A percentile compares a stretch with the other conserved stretches of the same genome.
These are phyloP conservation scores for Calcarius lapponicus DNA, from an alignment of 2,797 vertebrate genomes.

Conservation along the genomic window DNA sequence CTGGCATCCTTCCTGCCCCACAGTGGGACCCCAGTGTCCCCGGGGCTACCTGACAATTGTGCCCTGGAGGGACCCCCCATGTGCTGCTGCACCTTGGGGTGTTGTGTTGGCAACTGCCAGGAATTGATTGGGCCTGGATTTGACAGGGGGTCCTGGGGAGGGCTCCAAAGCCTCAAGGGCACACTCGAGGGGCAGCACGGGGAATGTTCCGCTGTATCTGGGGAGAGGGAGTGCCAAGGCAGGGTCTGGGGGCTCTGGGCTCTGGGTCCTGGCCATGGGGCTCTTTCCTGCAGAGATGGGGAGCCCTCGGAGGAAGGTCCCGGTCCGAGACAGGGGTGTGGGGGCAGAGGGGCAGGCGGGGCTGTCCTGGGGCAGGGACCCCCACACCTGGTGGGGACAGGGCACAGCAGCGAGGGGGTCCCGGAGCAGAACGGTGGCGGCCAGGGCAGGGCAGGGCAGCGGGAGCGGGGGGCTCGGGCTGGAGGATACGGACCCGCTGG, in stretches of 20 bases:
- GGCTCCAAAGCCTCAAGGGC: not conserved
- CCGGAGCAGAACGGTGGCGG: not conserved
- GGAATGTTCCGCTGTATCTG: fast-evolving
- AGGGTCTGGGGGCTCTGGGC: not conserved
- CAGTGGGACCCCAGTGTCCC: fast-evolving
- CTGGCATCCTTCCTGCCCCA: not conserved
- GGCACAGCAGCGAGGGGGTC: not conserved
- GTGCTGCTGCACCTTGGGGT: not conserved
- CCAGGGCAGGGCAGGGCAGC: not conserved
- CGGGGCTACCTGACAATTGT: not conserved
- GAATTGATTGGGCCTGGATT: fast-evolving
- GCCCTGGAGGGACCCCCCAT: fast-evolving
- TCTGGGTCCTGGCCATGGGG: not conserved
- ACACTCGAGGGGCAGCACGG: fast-evolving
- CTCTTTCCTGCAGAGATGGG: fast-evolving
- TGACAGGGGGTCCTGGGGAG: not conserved
- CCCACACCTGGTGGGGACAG: fast-evolving
- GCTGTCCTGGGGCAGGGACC: too few relatives aligned
- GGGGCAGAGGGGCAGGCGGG: not conserved
- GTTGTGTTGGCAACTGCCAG: not conserved
- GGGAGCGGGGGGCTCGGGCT: not conserved
- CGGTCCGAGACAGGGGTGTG: not conserved
- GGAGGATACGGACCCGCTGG: not conserved
- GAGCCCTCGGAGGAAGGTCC: not conserved
- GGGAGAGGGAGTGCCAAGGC: too few relatives aligned